Evolutionary conservation across 1,140 invertebrate genomes (phyloP), one percentile per base, ranked within the genome.

Genomic region (Anoplophora glabripennis): DNA sequence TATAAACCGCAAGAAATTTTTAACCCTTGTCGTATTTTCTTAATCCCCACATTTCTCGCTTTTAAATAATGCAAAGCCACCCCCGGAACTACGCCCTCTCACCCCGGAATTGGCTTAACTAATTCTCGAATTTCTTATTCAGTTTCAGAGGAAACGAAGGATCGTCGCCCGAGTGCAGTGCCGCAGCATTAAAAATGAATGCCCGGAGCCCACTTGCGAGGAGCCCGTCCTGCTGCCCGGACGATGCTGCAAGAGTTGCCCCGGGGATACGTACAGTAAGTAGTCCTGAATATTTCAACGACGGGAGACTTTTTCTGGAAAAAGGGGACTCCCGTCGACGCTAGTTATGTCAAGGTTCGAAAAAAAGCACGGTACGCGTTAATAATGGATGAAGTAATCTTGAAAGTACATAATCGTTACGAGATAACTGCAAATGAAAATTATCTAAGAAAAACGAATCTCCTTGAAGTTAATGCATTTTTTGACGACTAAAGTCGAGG

Each of bases 191-290:
- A 94, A 93, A 76, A 89, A 90, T 72, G 89, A 94, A 68, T 95
- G 93, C 73, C 92, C 92, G 0, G 87, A 90, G 70, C 84, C 89
- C 1, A 87, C 81, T 11, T 95, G 93, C 74, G 86, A 89, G 44
- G 88, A 93, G 65, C 92, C 93, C 3, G 86, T 92, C n/a, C 80
- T 93, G 9, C 77, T 88, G 35, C 88, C 90, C 5, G 92, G 89
- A 42, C 81, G 87, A 70, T 95, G 93, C 77, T 95, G 93, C 79
- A 96, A 95, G 81, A 86, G 86, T 0, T 95, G 92, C 76, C 89
- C 89, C 10, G 88, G 85, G 57, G 86, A 92, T 74, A 70, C 79
- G 12, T 80, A 83, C 72, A 86, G 88, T 90, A 77, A 89, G n/a
- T n/a, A n/a, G 87, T 86, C 53, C 44, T 11, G 11, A 49, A 17